Base-by-base conservation (phyloP, 2,888 invertebrate genomes). In the Zele albiditarsus region DNA sequence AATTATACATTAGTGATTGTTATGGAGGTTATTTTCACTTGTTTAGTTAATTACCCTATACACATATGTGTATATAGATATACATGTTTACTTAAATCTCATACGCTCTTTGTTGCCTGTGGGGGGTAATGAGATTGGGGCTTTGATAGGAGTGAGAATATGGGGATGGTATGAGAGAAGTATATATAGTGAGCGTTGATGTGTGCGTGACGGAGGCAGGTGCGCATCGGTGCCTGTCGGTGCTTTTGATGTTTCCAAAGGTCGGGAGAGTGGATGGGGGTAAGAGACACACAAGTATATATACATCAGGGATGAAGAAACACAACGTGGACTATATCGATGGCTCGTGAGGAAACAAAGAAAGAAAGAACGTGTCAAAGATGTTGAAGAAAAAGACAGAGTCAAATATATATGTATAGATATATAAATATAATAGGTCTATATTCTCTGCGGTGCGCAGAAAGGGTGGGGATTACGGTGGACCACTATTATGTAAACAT, bases 401-500 rank as follows among this genome's bases (percentile, higher is more conserved):
- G 63, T 53, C 53, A 42, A 60, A 67, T 53, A 53, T n/a, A 53
- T 53, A 20, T 53, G 20, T 53, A 53, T 53, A 53, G 8, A 49
- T 38, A 65, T 12, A 58, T 69, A 38, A 27, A 38, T 71, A 78
- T 67, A 46, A 62, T 58, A 42, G 68, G n/a, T 38, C 23, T 42
- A 23, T 49, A 42, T 70, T 66, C 60, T 58, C 42, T 33, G 73
- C 58, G 70, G 68, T 25, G 46, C 27, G 73, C 69, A 60, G 75
- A 75, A 74, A 73, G 79, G 77, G 78, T 77, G 76, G 79, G 82
- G 82, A 82, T 82, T 80, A 90, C 91, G 90, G 91, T 91, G 92
- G 92, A 92, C 92, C 92, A 91, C 92, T 92, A 92, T 92, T 92
- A 92, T 92, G 92, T 92, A 92, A 92, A 93, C 92, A 92, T 91